A percentile compares a stretch with the other conserved stretches of the same genome.
phyloP scores from a whole-genome alignment of 2,113 vertebrate species.

The Nipponia nippon region DNA sequence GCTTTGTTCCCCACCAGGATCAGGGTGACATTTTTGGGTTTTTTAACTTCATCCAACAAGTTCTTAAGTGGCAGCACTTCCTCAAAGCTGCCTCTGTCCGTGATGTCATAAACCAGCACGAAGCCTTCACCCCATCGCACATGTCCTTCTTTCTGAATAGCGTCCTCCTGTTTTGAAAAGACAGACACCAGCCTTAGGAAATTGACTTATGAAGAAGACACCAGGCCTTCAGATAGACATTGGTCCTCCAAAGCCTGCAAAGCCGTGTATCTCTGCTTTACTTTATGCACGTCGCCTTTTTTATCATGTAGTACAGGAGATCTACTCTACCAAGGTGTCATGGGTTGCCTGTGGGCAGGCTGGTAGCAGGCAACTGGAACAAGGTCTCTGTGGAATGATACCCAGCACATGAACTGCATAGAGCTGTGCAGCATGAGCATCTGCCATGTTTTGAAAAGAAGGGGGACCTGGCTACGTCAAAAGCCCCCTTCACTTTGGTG shows the following conservation, averaged over 20 bases:
- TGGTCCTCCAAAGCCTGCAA: background rate
- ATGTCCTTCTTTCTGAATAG: conserved; percentile 90
- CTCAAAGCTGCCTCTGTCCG: conserved; percentile 93
- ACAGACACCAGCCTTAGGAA: background rate
- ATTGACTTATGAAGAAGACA: background rate
- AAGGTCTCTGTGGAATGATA: background rate
- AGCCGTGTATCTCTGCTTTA: background rate
- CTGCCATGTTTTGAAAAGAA: background rate
- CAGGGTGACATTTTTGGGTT: conserved; percentile 91
- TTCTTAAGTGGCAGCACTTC: conserved; percentile 88
- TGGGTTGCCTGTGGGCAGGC: background rate
- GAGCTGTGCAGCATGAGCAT: background rate
- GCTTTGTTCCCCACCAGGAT: conserved; percentile 97
- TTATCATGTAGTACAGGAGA: background rate
- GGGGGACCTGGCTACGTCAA: background rate
- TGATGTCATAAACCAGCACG: conserved; percentile 94
- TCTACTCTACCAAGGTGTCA: background rate
- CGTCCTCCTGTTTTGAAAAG: conserved; percentile 83
- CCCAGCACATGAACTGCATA: background rate
- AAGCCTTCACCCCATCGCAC: conserved; percentile 97
- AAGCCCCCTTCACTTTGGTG: background rate
- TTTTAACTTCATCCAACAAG: conserved; percentile 92
- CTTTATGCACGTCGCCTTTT: background rate
- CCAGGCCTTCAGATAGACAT: background rate
- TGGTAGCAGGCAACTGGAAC: background rate